Conservation (phyloP, 2,888 invertebrate genomes). For the Reticulitermes lucifugus region DNA sequence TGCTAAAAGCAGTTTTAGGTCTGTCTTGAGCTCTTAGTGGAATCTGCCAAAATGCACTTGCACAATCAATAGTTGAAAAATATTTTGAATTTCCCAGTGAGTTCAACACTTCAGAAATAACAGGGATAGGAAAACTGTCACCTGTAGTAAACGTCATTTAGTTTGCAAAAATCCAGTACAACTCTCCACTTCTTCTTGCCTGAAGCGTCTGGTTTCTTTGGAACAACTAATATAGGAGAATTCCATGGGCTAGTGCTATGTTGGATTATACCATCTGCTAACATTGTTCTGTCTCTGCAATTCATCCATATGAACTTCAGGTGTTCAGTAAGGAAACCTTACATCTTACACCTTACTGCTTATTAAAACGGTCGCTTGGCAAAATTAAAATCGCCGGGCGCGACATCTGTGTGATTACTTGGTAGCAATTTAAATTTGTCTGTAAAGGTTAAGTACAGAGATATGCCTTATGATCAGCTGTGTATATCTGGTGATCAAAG, state of each 20-base stretch:
- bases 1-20: constrained; percentile 33
- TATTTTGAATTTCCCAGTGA: constrained; percentile 7
- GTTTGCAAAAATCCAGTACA: neutral
- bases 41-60: constrained; percentile 32
- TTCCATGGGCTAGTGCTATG: neutral
- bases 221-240: neutral
- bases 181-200: neutral
- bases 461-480: too few relatives aligned
- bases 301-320: neutral
- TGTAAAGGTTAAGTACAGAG: too few relatives aligned
- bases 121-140: neutral
- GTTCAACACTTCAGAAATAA: constrained; percentile 1
- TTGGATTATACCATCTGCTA: neutral
- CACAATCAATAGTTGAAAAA: constrained; percentile 26
- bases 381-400: too few relatives aligned
- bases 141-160: neutral
- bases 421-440: too few relatives aligned
- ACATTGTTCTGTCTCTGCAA: neutral
- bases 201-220: constrained; percentile 22
- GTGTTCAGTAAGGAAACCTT: neutral
- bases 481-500: too few relatives aligned
- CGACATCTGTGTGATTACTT: too few relatives aligned
- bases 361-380: too few relatives aligned
- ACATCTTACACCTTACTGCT: too few relatives aligned
- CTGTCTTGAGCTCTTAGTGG: neutral